Percentiles rank a stretch among this genome's conserved stretches.
Conservation (phyloP, 2,888 invertebrate species). For the Eilema sororculum region DNA sequence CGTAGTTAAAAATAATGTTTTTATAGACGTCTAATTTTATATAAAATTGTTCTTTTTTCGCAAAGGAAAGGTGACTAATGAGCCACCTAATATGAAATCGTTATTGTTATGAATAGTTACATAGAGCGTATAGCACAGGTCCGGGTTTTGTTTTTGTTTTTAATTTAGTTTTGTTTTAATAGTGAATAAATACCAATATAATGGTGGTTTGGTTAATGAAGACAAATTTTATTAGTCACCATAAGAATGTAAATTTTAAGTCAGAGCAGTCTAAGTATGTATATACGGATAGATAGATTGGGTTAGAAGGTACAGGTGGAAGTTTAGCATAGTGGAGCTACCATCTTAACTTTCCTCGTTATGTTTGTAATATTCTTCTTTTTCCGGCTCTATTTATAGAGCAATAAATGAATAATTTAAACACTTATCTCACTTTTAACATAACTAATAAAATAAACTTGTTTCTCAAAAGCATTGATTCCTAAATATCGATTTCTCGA, state of each 20-base stretch:
- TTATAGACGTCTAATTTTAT: neutral
- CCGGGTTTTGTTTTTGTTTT: too few relatives aligned
- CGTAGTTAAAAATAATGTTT: neutral
- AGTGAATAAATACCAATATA: too few relatives aligned
- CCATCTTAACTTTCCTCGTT: neutral
- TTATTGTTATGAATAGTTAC: too few relatives aligned
- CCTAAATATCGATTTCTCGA: conserved; percentile 36
- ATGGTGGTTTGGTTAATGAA: too few relatives aligned
- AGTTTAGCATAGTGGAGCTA: too few relatives aligned
- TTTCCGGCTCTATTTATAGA: too few relatives aligned
- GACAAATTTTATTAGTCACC: too few relatives aligned
- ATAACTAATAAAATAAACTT: neutral
- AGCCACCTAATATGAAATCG: too few relatives aligned
- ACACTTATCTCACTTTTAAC: too few relatives aligned
- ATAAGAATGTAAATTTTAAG: too few relatives aligned
- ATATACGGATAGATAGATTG: neutral
- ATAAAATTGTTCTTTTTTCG: neutral
- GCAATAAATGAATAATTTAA: neutral
- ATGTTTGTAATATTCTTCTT: neutral
- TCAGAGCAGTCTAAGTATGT: neutral
- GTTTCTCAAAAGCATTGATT: neutral
- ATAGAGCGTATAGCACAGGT: too few relatives aligned
- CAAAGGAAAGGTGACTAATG: neutral
- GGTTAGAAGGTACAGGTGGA: neutral
- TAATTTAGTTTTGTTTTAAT: too few relatives aligned